Base-by-base conservation (phyloP, 64 coral and sea anemone genomes). In the Astreopora myriophthalma region DNA sequence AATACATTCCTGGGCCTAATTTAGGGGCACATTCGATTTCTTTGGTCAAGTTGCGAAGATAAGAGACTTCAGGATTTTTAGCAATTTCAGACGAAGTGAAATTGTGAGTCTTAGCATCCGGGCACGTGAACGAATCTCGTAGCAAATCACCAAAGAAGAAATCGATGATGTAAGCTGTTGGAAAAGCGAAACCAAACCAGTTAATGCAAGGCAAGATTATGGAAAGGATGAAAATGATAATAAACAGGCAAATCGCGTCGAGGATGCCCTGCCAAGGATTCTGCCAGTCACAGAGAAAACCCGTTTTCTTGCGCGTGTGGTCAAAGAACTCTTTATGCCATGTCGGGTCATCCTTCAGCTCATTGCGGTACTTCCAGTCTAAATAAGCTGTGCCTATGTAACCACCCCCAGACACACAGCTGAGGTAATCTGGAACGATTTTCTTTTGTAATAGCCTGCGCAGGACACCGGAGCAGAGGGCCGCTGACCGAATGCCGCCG, bases 301-400 rank as follows among this genome's bases (percentile, higher is more conserved):
- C 90, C n/a, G 66, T 46, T 52, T 57, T 72, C 28, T 73, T 92
- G 9, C 90, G 71, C 76, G 84, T 84, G 58, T 86, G 69, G 10
- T 85, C 80, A 63, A 92, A 92, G 85, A 92, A 92, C 38, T 75
- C 51, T 20, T 86, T 76, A 44, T 92, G 90, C 90, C 90, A 92
- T 66, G 39, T 65, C 20, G 90, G 81, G 55, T 92, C 17, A 36
- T 86, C 90, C 10, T 34, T 66, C 16, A 76, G 90, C 29, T 63
- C 71, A 63, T 92, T 60, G 52, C 90, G 83, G 28, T 85, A 92
- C 35, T 92, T 92, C 90, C 90, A 92, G 57, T 92, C 90, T 28
- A 92, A 27, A 52, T 92, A 92, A 33, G 90, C 58, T 22, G 81
- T 76, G 42, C 80, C 90, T 66, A 37, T 85, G 3, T 85, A 33